phyloP scores from a whole-genome alignment of 2,797 vertebrate species.

The Orestias chungarensis region DNA sequence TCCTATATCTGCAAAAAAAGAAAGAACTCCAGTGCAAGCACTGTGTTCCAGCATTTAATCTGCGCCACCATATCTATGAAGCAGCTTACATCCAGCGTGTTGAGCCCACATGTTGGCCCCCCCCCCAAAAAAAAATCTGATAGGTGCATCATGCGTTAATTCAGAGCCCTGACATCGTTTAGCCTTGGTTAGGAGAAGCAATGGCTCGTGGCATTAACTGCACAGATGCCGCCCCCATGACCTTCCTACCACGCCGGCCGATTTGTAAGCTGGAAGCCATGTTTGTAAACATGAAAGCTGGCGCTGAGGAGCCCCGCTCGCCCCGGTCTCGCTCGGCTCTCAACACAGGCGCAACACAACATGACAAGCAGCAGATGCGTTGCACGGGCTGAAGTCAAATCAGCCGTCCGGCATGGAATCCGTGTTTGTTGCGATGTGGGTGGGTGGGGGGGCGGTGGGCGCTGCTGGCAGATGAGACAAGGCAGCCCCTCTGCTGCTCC shows the following conservation, averaged over 20 bases:
- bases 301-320: conserved; percentile 40
- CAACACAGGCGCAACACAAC: conserved; percentile 59
- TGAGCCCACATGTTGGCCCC: no score
- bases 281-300: conserved; percentile 67
- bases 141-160: conserved; percentile 30
- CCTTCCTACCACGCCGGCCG: conserved; percentile 44
- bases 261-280: conserved; percentile 46
- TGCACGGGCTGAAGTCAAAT: conserved; percentile 74
- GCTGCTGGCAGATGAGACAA: conserved; percentile 71
- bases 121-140: background rate
- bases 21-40: no score
- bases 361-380: conserved; percentile 83
- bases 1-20: no score
- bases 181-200: conserved; percentile 15
- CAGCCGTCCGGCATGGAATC: conserved; percentile 55
- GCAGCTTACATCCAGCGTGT: no score
- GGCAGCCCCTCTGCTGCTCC: conserved; percentile 69
- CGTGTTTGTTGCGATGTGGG: conserved; percentile 56
- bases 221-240: conserved; percentile 42
- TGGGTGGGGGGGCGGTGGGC: conserved; percentile 24
- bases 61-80: no score
- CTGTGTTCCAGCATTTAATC: no score
- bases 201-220: conserved; percentile 30
- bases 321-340: conserved; percentile 45
- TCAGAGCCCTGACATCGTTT: conserved; percentile 10